Evolutionary conservation across 2,113 vertebrate species (phyloP).

Genomic region (Ailurus styani): DNA sequence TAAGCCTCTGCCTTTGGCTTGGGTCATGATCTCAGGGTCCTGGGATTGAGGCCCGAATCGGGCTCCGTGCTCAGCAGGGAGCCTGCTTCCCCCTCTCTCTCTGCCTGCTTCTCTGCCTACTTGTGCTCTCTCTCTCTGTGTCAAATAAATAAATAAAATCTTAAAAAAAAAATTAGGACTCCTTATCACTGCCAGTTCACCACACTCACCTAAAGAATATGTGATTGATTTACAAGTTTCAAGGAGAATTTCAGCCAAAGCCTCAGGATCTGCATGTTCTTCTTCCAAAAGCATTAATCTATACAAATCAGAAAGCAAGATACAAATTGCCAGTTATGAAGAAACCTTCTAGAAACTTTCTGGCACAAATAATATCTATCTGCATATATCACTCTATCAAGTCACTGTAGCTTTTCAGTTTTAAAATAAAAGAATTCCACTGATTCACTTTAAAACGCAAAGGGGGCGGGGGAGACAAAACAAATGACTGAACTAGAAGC

Average conservation of each 20-base stretch:
- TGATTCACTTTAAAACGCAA: background rate
- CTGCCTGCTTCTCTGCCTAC: too few species aligned
- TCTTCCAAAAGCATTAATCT: constrained; percentile 93
- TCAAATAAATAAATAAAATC: too few species aligned
- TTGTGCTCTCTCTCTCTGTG: too few species aligned
- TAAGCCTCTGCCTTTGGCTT: too few species aligned
- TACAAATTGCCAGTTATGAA: background rate
- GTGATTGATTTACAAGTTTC: constrained; percentile 92
- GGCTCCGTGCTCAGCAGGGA: too few species aligned
- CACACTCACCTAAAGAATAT: constrained; percentile 88
- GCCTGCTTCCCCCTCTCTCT: too few species aligned
- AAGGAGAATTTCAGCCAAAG: constrained; percentile 90
- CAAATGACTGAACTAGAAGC: background rate
- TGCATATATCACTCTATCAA: background rate
- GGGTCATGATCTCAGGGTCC: too few species aligned
- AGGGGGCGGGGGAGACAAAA: background rate
- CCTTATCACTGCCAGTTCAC: background rate
- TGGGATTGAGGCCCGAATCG: too few species aligned
- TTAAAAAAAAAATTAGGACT: background rate
- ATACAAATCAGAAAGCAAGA: constrained; percentile 48
- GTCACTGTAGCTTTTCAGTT: background rate
- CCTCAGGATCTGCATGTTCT: constrained; percentile 83
- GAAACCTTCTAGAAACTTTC: background rate
- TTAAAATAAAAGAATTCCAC: background rate
- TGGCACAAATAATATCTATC: background rate